These are phyloP conservation scores for Hirudinaria manillensis DNA, from an alignment of 2,888 invertebrate species.

Conservation along the genomic window DNA sequence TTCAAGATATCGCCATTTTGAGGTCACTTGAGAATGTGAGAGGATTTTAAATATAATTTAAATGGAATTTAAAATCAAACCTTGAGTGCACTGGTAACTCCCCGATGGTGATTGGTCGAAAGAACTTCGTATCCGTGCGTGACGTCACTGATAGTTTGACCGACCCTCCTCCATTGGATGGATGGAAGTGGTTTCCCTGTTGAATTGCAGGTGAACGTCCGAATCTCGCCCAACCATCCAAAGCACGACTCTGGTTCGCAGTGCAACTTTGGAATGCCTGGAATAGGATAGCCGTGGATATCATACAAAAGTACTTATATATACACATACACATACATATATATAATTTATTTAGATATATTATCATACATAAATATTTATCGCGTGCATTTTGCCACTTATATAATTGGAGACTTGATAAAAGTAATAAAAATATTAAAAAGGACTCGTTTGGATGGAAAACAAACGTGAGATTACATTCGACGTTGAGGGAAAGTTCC, in stretches of 20 bases:
- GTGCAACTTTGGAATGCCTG: slow-evolving; percentile 26
- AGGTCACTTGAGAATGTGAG: neutral
- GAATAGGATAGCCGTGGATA: neutral
- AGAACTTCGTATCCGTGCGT: neutral
- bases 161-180: slow-evolving; percentile 35
- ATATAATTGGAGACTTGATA: too few relatives aligned
- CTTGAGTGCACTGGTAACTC: neutral
- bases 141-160: slow-evolving; percentile 32
- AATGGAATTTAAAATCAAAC: neutral
- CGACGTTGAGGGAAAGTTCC: slow-evolving; percentile 20
- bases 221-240: slow-evolving; percentile 36
- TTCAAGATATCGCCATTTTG: too few relatives aligned
- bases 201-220: slow-evolving; percentile 36
- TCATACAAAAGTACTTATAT: too few relatives aligned
- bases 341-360: too few relatives aligned
- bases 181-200: slow-evolving; percentile 35
- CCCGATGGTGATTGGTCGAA: neutral
- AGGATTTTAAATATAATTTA: too few relatives aligned
- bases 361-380: too few relatives aligned
- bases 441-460: too few relatives aligned
- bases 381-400: too few relatives aligned
- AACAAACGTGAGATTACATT: slow-evolving; percentile 26
- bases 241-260: slow-evolving; percentile 27
- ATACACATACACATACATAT: too few relatives aligned
- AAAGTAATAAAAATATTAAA: too few relatives aligned